phyloP scores from a whole-genome alignment of 2,113 vertebrate genomes.

The Peromyscus maniculatus region DNA sequence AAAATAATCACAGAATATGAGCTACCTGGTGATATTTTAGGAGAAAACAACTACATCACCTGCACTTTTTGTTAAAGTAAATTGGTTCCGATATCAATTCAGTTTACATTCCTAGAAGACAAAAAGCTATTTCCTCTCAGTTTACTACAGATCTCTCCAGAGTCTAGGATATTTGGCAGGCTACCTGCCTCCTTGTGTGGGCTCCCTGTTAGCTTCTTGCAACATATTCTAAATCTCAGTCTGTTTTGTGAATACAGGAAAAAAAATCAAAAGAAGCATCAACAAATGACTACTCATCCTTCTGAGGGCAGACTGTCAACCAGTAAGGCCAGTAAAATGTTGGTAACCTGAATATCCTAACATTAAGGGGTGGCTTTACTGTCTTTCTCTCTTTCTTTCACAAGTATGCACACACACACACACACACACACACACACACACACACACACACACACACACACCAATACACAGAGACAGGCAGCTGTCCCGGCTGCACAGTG shows the following conservation, averaged over 20 bases:
- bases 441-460: background rate
- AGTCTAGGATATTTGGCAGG: background rate
- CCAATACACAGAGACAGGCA: background rate
- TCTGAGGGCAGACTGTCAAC: background rate
- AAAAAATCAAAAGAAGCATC: background rate
- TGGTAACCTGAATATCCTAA: background rate
- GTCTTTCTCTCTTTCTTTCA: background rate
- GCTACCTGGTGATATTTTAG: background rate
- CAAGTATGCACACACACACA: background rate
- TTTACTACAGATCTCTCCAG: background rate
- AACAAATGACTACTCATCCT: background rate
- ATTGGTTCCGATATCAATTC: background rate
- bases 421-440: background rate
- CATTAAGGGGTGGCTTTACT: background rate
- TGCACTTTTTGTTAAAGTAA: background rate
- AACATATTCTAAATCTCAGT: constrained; percentile 12
- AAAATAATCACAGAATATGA: background rate
- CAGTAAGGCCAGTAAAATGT: background rate
- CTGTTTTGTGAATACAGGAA: background rate
- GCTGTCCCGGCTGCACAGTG: background rate
- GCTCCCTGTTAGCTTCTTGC: background rate
- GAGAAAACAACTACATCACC: background rate
- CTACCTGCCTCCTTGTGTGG: background rate
- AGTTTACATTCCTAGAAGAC: background rate
- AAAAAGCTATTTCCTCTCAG: constrained; percentile 15